These are phyloP conservation scores for Melanophora roralis DNA, from an alignment of 2,888 invertebrate species.

Conservation along the genomic window DNA sequence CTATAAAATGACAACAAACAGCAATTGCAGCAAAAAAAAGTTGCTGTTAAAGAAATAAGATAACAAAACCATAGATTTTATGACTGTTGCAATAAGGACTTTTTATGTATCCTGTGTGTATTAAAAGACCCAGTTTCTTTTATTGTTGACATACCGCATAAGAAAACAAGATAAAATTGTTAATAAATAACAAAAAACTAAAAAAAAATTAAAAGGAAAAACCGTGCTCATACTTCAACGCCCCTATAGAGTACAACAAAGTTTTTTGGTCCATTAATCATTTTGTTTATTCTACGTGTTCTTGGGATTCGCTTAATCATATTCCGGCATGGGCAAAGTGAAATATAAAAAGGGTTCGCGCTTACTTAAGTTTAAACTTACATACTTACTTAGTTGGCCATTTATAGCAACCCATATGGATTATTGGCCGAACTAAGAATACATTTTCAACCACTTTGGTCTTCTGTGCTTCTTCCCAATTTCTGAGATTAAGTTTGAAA, in stretches of 20 bases:
- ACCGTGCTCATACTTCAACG: constrained; percentile 36
- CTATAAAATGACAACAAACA: constrained; percentile 43
- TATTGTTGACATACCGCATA: neutral
- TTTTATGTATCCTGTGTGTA: constrained; percentile 33
- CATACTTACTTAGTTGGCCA: too few species aligned
- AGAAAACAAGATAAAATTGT: constrained; percentile 19
- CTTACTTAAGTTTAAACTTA: too few species aligned
- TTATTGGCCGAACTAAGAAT: too few species aligned
- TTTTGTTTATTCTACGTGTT: constrained; percentile 43
- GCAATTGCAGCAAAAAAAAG: constrained; percentile 29
- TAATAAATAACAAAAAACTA: constrained; percentile 23
- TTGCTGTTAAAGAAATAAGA: constrained; percentile 27
- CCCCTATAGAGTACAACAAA: constrained; percentile 26
- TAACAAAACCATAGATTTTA: constrained; percentile 24
- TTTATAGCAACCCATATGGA: too few species aligned
- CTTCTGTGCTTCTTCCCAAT: too few species aligned
- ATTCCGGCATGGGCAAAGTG: neutral
- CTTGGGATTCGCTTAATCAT: constrained; percentile 2
- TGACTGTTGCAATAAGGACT: constrained; percentile 20
- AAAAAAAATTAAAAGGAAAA: neutral
- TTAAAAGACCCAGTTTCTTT: neutral
- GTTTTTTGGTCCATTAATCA: neutral
- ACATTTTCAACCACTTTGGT: too few species aligned
- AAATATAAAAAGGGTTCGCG: neutral
- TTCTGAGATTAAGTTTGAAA: too few species aligned